Evolutionary conservation across 2,888 invertebrate species (phyloP), one percentile per base, ranked within the genome.

Genomic region (Druceiella hillmani): DNA sequence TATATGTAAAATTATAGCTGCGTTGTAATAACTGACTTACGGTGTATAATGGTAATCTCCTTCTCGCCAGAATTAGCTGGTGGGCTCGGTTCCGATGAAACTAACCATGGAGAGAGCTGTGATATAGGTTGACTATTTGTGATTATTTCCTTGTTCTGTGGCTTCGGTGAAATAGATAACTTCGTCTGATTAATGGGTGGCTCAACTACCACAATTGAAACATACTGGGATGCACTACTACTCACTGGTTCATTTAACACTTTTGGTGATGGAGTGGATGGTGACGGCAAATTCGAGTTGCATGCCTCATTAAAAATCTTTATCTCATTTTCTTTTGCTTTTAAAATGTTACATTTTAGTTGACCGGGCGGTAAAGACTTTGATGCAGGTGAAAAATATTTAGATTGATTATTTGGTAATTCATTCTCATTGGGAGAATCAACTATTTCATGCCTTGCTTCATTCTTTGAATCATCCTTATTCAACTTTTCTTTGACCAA

Each of bases 331-430:
- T 72, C 64, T 52, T 75, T 76, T 64, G 89, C 89, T 76, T 95
- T 95, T 36, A 94, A 71, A 59, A 94, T 93, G 47, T 69, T 94
- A 66, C 94, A 94, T 66, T 94, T 95, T 44, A 94, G 77, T 57
- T 92, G 88, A 47, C 91, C 90, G 5, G 89, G 88, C 29, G 92
- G 91, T 41, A 93, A 76, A 13, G 87, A 83, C 53, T 81, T 80
- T 15, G 74, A 76, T 22, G 76, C 77, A 27, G 76, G 64, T 49
- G 79, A 69, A 48, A 81, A 78, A 56, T 79, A 72, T 57, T 79
- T 79, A 28, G 75, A 67, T 58, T 78, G 79, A 62, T 85, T 85
- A 55, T 85, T 85, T 38, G 82, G 83, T 50, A 81, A 68, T 56
- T 80, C 78, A 46, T 72, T 74, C 20, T 75, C 64, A 40, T 55